Base-by-base conservation (phyloP, 2,888 invertebrate genomes). In the Linnaemya vulpina region DNA sequence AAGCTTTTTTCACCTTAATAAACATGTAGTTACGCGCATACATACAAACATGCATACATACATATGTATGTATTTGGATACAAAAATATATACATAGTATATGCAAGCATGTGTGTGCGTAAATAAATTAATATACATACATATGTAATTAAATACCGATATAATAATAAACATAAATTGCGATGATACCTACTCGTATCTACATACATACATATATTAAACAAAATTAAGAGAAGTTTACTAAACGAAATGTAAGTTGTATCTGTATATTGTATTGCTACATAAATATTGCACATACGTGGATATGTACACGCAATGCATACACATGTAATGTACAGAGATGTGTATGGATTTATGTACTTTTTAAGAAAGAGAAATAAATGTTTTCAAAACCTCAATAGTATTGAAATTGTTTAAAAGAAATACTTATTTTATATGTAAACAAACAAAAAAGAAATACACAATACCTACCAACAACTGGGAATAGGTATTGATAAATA, bases 361-460 rank as follows among this genome's bases (percentile, higher is more conserved):
- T 5, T 3, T 3, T 30, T 30, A 53, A 53, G 22, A 53, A 53
- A 22, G 22, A 53, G 22, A 53, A 22, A 22, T 53, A 22, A 51
- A 11, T 53, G 53, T 22, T 53, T 53, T 22, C 11, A 22, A 22
- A 53, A 53, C 53, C 53, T 53, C 53, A 53, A 22, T 53, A 30
- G 30, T 30, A 30, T 22, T 53, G 22, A 53, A 53, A 22, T 20
- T 53, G 53, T 22, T 53, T 10, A 22, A 8, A 20, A 17, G 8
- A 8, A 53, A 53, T 53, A 53, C 22, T 53, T 53, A 5, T 51
- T 51, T 51, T 49, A 10, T 51, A 9, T 17, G 17, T 49, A 40
- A 40, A 46, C n/a, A 46, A 46, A 15, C 15, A n/a, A 46, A 46
- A n/a, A 46, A 4, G 0, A 46, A 46, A n/a, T 46, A 15, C n/a